Percentiles rank a stretch among this genome's conserved stretches.
These are phyloP conservation scores for Colletes latitarsis DNA, from an alignment of 1,140 invertebrate genomes.

Conservation along the genomic window DNA sequence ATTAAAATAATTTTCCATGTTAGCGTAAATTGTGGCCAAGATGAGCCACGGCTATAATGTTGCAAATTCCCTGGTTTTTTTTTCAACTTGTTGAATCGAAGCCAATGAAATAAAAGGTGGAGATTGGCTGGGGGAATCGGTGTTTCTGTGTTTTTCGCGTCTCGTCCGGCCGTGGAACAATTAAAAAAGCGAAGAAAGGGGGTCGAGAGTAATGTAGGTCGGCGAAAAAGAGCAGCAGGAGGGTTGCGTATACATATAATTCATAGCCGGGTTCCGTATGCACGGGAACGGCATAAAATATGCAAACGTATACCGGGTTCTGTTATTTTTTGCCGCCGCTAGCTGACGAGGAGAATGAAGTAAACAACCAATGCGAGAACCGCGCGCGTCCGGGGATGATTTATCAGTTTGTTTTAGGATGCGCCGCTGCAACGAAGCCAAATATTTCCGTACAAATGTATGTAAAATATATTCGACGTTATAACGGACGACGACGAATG, in stretches of 20 bases:
- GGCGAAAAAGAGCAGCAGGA: neutral
- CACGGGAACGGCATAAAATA: constrained; percentile 3
- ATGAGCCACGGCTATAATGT: too few species aligned
- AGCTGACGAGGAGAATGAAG: neutral
- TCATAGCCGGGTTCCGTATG: neutral
- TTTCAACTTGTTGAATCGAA: neutral
- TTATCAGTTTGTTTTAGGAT: constrained; percentile 7
- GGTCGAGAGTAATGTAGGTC: neutral
- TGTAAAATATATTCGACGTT: neutral
- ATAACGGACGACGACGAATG: neutral
- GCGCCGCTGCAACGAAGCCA: neutral
- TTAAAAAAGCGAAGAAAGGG: neutral
- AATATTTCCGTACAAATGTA: neutral
- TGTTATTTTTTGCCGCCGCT: constrained; percentile 9
- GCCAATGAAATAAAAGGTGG: neutral
- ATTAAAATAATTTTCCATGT: neutral
- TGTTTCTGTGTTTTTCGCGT: neutral
- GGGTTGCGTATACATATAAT: neutral
- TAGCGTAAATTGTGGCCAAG: too few species aligned
- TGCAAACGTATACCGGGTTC: constrained; percentile 22
- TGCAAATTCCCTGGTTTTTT: neutral
- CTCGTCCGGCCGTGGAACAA: neutral
- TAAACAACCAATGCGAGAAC: constrained; percentile 1
- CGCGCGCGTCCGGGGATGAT: neutral
- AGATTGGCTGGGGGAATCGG: neutral